Evolutionary conservation across 2,888 invertebrate species (phyloP), one percentile per base, ranked within the genome.

Genomic region (Apamea sordens): DNA sequence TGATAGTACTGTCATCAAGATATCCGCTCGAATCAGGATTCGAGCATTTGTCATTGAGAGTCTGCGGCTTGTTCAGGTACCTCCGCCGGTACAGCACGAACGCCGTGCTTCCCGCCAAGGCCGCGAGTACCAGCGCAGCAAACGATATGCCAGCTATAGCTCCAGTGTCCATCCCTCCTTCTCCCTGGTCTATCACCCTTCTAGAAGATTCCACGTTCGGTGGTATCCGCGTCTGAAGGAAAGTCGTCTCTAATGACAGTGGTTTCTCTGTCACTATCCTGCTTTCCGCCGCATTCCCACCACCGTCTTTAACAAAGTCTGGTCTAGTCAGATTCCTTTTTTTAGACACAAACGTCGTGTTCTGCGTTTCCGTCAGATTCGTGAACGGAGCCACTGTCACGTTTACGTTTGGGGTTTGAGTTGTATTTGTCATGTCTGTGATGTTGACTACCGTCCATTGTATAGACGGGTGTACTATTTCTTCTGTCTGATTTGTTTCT

Each of bases 1-100:
- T 97, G 94, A 98, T 98, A 92, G 98, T 98, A 94, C 98, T 98
- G 94, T 98, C 98, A 93, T 98, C 98, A 87, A 98, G 98, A 92
- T 98, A 98, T 89, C 98, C 98, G 92, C 98, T 98, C 79, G 98
- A 98, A 93, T 98, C 98, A 15, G 98, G 98, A 94, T 98, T 98
- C 90, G 98, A 98, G 93, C 98, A 98, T 90, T 98, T 98, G 93
- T 98, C 98, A 90, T 98, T 98, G 86, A 98, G 96, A 80, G 98
- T 98, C 95, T 98, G 98, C 18, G 98, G 98, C 92, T 98, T 98
- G 93, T 98, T 98, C 86, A 98, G 96, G 92, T 98, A 98, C 90
- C 98, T 97, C 83, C 98, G 96, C 71, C 98, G 97, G 92, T 98
- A 98, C 76, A 98, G 93, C 77, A 98, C 97, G 91, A 98, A 98